These are phyloP conservation scores for Riptortus pedestris DNA, from an alignment of 1,140 invertebrate genomes.

Conservation along the genomic window DNA sequence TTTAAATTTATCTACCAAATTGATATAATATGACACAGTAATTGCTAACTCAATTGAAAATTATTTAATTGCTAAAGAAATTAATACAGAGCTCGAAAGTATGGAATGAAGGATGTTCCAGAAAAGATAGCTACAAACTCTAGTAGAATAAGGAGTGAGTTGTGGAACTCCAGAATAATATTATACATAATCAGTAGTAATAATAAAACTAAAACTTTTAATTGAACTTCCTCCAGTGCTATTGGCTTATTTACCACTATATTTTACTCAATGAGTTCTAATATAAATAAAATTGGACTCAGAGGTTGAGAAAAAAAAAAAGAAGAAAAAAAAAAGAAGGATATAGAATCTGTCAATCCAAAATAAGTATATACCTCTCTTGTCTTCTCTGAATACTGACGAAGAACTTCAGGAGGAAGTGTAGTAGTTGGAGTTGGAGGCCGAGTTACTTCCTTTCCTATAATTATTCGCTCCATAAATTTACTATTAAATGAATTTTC, in stretches of 20 bases:
- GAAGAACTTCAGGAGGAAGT: conserved; percentile 56
- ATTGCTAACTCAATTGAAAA: too few species aligned
- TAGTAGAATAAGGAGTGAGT: too few species aligned
- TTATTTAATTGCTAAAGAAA: too few species aligned
- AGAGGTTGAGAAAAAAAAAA: background rate
- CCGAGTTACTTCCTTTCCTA: conserved; percentile 52
- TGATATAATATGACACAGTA: too few species aligned
- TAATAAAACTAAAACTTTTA: background rate
- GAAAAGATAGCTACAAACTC: too few species aligned
- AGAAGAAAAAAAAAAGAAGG: background rate
- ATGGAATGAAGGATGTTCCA: too few species aligned
- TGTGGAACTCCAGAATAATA: too few species aligned
- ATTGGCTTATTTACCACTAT: too few species aligned
- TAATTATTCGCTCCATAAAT: conserved; percentile 59
- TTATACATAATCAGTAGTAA: background rate
- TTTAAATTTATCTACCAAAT: too few species aligned
- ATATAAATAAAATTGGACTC: background rate
- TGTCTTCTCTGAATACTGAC: conserved; percentile 70
- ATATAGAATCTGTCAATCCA: background rate
- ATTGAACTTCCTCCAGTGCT: too few species aligned
- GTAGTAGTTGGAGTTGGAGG: conserved; percentile 39
- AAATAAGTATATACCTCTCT: conserved; percentile 44
- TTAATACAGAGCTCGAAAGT: too few species aligned
- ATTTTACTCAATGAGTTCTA: background rate
- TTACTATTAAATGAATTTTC: too few species aligned